Evolutionary conservation across 2,113 vertebrate species (phyloP).

Genomic region (Columba livia): DNA sequence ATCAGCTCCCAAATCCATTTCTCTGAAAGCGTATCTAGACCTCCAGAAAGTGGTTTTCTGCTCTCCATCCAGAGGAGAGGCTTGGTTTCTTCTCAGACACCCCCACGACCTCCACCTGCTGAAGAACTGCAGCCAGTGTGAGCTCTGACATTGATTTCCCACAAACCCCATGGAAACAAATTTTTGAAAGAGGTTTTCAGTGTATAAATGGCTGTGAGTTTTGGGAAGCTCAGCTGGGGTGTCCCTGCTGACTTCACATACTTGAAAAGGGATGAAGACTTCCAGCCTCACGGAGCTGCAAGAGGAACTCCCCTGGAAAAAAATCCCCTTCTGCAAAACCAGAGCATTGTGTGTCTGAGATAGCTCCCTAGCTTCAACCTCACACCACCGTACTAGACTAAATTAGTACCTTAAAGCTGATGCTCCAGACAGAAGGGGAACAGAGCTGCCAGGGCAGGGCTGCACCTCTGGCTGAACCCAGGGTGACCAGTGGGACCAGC

Average conservation of each 20-base stretch:
- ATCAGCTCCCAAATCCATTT: neutral
- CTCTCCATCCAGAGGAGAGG: neutral
- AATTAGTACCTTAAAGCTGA: neutral
- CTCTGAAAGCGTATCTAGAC: neutral
- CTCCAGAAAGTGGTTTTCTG: neutral
- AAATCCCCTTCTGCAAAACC: neutral
- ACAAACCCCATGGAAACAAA: neutral
- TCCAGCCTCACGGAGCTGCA: neutral
- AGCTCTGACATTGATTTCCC: neutral
- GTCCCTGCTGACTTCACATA: neutral
- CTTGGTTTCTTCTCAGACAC: neutral
- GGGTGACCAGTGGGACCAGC: fast-evolving
- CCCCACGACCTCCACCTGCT: neutral
- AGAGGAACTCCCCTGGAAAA: neutral
- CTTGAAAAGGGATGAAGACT: neutral
- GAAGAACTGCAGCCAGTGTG: neutral
- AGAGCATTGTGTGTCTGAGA: neutral
- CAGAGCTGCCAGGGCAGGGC: neutral
- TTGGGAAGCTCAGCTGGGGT: neutral
- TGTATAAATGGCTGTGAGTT: neutral
- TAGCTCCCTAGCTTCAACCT: neutral
- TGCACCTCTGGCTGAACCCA: neutral
- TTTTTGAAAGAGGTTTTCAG: neutral
- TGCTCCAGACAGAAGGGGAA: neutral
- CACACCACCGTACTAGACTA: neutral